Evolutionary conservation across 1,140 invertebrate species (phyloP), one percentile per base, ranked within the genome.

Genomic region (Macrosteles quadrilineatus): DNA sequence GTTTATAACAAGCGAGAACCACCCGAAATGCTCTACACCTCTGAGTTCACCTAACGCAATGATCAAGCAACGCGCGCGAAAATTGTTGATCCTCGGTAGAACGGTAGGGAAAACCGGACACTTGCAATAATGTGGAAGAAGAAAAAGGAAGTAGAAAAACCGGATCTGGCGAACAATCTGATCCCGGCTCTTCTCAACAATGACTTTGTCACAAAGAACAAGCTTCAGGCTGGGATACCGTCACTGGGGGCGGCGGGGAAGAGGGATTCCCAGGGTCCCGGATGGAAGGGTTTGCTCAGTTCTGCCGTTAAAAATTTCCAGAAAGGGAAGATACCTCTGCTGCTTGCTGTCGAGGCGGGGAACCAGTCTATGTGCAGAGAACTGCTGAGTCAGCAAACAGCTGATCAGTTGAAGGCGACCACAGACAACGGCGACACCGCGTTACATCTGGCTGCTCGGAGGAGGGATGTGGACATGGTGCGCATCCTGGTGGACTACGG

Each of bases 281-380:
- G 25, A 4, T 73, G 70, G 70, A 64, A 72, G 12, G 31, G 27
- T 4, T 65, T 72, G 32, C 55, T 73, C 3, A 67, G 45, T 19
- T 31, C 43, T 59, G 71, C 65, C 21, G 45, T 76, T 63, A 72
- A 70, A 55, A 65, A 70, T 73, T 85, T 83, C 59, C 84, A 96
- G 95, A 90, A 89, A 81, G 96, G 96, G 69, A 94, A 94, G 81
- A 93, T 97, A 75, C 96, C 97, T 72, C 83, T 99, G 74, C 89
- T 98, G 76, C 82, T 96, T 75, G 95, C 97, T 30, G 91, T 98
- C 65, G 95, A 98, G 80, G 90, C 90, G 36, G 96, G 96, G 14
- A 98, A 97, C 81, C 90, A 95, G 78, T 91, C 92, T 65, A 95
- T 97, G 86, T 92, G 92, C 76, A 87, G 92, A 73, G 96, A 98